Base-by-base conservation (phyloP, 2,113 vertebrate genomes). In the Callipepla californica region DNA sequence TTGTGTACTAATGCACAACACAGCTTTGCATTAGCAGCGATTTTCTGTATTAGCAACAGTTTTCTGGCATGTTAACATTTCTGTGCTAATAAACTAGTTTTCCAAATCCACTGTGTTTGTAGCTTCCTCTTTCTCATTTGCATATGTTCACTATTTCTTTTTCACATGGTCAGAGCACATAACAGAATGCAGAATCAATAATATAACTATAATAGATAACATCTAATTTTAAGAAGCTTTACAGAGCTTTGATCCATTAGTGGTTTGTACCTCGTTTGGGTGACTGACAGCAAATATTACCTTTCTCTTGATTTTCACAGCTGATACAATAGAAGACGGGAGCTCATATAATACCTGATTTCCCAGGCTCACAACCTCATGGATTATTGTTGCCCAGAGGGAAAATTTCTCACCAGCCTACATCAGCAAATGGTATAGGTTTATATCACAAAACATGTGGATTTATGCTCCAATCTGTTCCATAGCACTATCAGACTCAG, bases 381-480 rank as follows among this genome's bases (percentile, higher is more conserved):
- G 55, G 94, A 95, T 96, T 95, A 95, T 92, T 94, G 72, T 44
- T 93, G 91, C 94, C 94, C 85, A 93, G 93, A 95, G 89, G 91
- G 84, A 78, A 96, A 94, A 92, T 96, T 95, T 96, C 95, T 92
- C 93, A 59, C 59, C 26, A 89, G 85, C 32, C 78, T 94, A 82
- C 70, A 74, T 89, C 84, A 92, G 87, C 87, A 95, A 96, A 94
- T 89, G 70, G 80, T 76, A 79, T 76, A 79, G 78, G 58, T 93
- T 93, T 96, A 92, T 94, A 95, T 85, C 92, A 91, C 78, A 95
- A 95, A 95, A 92, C 55, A 79, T 63, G 84, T 95, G 78, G 94
- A 92, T 94, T 96, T 93, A 91, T 93, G 75, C 67, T 93, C 38
- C 87, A 92, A 92, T 95, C 91, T 96, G 87, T 89, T 91, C 78